Conservation (phyloP, 2,888 invertebrate genomes). For the Drosophila mulleri region DNA sequence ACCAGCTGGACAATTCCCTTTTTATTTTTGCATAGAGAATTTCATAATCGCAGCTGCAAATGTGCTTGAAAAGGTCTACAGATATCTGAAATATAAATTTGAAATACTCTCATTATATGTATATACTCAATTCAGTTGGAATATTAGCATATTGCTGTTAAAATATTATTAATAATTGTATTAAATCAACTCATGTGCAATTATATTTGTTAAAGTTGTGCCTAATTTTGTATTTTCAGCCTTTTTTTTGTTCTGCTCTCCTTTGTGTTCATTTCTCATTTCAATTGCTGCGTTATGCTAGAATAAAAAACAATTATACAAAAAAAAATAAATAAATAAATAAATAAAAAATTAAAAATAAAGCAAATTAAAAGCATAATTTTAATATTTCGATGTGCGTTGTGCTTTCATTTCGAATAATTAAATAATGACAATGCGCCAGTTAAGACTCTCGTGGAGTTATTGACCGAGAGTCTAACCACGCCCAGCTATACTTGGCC, state of each 20-base stretch:
- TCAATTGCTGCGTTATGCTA: constrained; percentile 14
- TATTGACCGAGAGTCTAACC: constrained; percentile 44
- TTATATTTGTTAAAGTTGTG: no score
- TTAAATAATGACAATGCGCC: constrained; percentile 69
- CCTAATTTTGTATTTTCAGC: no score
- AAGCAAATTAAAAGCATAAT: constrained; percentile 54
- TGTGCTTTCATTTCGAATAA: constrained; percentile 63
- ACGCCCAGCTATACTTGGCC: constrained; percentile 27
- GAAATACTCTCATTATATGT: no score
- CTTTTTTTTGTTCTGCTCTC: no score
- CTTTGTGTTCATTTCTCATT: constrained; percentile 23
- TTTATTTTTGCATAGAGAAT: background rate
- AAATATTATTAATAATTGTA: no score
- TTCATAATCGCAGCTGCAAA: background rate
- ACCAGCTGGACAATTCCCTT: background rate
- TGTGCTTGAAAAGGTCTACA: no score
- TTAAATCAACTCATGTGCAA: no score
- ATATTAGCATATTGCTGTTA: no score
- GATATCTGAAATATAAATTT: background rate
- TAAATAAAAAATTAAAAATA: constrained; percentile 25
- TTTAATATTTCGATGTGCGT: constrained; percentile 48
- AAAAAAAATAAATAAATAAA: constrained; percentile 31
- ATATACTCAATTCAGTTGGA: no score
- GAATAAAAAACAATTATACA: background rate
- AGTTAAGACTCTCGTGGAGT: constrained; percentile 28